Percentiles rank a stretch among this genome's conserved stretches.
These are phyloP conservation scores for Bugulina stolonifera DNA, from an alignment of 2,888 invertebrate genomes.

Conservation along the genomic window DNA sequence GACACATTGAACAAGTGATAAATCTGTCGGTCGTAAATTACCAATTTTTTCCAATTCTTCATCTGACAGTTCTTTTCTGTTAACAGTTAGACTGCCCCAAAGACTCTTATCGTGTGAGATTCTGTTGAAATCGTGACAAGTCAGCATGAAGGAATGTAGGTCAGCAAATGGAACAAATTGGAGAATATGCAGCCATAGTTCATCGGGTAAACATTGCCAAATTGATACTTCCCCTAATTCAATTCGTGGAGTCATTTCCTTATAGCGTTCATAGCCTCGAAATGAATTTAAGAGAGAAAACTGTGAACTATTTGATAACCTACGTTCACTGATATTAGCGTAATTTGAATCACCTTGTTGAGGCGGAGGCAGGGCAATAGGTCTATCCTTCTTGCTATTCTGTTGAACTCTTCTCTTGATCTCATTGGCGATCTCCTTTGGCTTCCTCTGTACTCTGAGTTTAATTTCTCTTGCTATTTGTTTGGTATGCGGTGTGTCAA, in stretches of 20 bases:
- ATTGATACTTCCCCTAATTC: constrained; percentile 40
- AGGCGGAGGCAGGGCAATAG: neutral
- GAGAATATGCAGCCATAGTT: constrained; percentile 44
- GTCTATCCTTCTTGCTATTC: neutral
- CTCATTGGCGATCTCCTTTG: constrained; percentile 1
- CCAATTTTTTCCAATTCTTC: constrained; percentile 9
- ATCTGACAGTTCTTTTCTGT: constrained; percentile 21
- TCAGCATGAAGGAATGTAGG: constrained; percentile 36
- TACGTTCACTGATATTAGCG: neutral
- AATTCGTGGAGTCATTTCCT: constrained; percentile 36
- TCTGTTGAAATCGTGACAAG: constrained; percentile 42
- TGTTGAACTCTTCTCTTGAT: constrained; percentile 24
- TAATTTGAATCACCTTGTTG: neutral
- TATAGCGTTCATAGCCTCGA: neutral
- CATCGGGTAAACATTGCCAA: constrained; percentile 50
- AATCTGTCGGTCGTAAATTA: neutral
- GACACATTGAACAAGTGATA: neutral
- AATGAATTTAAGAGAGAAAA: neutral
- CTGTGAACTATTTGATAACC: neutral
- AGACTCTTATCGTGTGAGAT: constrained; percentile 45
- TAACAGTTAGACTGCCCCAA: constrained; percentile 31
- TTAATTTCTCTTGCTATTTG: constrained; percentile 21
- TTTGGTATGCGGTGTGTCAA: neutral
- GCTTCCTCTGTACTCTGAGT: constrained; percentile 1
- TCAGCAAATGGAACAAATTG: constrained; percentile 39